Evolutionary conservation across 2,888 invertebrate species (phyloP).

Genomic region (Andrena dorsata): DNA sequence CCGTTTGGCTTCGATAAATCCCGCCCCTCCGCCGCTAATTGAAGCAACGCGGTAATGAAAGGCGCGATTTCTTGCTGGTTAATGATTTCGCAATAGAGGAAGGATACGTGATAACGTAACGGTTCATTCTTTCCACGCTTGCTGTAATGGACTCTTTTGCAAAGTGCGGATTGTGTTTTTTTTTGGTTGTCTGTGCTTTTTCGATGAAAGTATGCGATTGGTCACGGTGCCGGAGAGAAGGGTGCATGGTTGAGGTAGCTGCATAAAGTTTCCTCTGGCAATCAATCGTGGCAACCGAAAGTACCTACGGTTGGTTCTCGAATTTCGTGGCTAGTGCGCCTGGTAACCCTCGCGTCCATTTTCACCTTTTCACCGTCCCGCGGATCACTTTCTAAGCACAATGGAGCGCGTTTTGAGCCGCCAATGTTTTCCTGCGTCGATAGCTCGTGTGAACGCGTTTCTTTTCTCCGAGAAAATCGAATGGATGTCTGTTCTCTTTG

Average conservation of each 20-base stretch:
- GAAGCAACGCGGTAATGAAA: conserved; percentile 28
- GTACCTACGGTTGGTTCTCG: conserved; percentile 39
- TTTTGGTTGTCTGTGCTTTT: not conserved
- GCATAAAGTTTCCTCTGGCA: not conserved
- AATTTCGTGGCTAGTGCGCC: conserved; percentile 59
- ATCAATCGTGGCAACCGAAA: conserved; percentile 59
- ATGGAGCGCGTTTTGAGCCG: conserved; percentile 36
- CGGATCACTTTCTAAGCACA: conserved; percentile 69
- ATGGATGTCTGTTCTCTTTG: too few species aligned
- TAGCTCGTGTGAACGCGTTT: not conserved
- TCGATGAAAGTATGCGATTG: conserved; percentile 4
- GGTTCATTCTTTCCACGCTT: not conserved
- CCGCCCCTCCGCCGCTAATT: conserved; percentile 34
- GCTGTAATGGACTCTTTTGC: not conserved
- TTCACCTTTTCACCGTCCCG: conserved; percentile 67
- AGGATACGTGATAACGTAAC: conserved; percentile 1
- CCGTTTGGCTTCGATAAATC: conserved; percentile 28
- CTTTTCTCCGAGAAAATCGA: not conserved
- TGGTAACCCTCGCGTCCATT: conserved; percentile 61
- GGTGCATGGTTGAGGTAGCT: not conserved
- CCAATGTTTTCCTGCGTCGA: conserved; percentile 30
- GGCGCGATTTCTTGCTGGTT: conserved; percentile 11
- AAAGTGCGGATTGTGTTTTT: not conserved
- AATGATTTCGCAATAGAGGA: conserved; percentile 1
- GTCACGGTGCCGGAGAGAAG: not conserved